phyloP scores from a whole-genome alignment of 2,113 vertebrate species.

The Eretmochelys imbricata region DNA sequence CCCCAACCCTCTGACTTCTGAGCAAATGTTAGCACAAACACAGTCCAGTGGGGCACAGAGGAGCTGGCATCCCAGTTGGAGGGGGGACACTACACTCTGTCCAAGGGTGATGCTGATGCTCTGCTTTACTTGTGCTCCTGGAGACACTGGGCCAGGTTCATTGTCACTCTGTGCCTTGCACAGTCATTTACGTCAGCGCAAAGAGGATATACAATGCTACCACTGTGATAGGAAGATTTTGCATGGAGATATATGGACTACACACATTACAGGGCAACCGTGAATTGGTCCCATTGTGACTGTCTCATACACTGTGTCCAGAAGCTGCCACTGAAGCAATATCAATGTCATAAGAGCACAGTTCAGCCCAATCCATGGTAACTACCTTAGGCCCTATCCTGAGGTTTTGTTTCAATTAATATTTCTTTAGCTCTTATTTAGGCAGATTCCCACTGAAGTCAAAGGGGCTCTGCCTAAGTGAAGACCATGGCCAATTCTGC shows the following conservation, averaged over 20 bases:
- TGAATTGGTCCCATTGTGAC: neutral
- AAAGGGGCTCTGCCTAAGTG: neutral
- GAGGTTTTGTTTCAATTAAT: no score
- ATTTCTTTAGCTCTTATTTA: neutral
- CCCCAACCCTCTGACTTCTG: neutral
- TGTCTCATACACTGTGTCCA: neutral
- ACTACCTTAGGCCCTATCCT: accelerated
- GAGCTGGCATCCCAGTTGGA: neutral
- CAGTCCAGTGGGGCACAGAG: neutral
- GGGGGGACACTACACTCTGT: neutral
- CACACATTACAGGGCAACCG: neutral
- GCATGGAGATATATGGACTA: neutral
- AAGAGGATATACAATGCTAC: neutral
- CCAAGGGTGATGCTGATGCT: neutral
- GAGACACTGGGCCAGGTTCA: neutral
- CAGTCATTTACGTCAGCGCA: neutral
- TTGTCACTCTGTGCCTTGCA: neutral
- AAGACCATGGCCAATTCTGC: neutral
- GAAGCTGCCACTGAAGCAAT: conserved; percentile 27
- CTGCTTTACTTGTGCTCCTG: neutral
- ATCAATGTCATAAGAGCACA: neutral
- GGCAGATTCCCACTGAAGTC: neutral
- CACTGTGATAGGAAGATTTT: neutral
- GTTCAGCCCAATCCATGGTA: accelerated
- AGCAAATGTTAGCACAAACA: neutral